A percentile compares a stretch with the other conserved stretches of the same genome.
These are phyloP conservation scores for Xanthorhoe designata DNA, from an alignment of 2,888 invertebrate genomes.

Conservation along the genomic window DNA sequence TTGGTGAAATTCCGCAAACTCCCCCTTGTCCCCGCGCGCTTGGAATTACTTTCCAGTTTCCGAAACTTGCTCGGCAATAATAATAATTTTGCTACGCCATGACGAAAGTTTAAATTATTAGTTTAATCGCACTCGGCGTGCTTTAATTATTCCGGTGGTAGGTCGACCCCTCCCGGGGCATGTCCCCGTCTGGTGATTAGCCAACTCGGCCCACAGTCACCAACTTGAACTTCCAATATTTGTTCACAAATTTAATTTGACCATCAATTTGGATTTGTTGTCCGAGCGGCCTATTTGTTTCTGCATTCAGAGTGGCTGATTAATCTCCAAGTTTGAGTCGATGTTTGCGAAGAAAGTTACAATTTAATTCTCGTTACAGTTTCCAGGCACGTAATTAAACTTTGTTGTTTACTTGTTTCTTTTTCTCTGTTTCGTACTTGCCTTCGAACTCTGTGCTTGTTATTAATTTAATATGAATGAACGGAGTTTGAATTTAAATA, in stretches of 20 bases:
- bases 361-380: constrained; percentile 35
- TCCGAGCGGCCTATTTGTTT: constrained; percentile 46
- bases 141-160: constrained; percentile 71
- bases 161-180: constrained; percentile 37
- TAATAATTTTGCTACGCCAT: constrained; percentile 80
- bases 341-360: constrained; percentile 35
- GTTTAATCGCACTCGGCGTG: constrained; percentile 78
- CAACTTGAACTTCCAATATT: constrained; percentile 62
- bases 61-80: constrained; percentile 77
- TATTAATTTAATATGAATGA: constrained; percentile 22
- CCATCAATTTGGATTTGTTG: constrained; percentile 62
- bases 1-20: constrained; percentile 72
- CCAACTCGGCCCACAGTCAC: constrained; percentile 55
- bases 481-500: constrained; percentile 19
- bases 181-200: constrained; percentile 61
- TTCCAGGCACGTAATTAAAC: constrained; percentile 33
- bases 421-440: constrained; percentile 24
- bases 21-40: constrained; percentile 51
- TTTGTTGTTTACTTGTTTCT: constrained; percentile 32
- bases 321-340: constrained; percentile 33
- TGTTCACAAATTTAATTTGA: constrained; percentile 63
- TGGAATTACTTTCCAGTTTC: constrained; percentile 82
- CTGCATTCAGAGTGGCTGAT: constrained; percentile 32
- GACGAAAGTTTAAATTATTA: constrained; percentile 84
- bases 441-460: constrained; percentile 16